Evolutionary conservation across 2,888 invertebrate genomes (phyloP), one percentile per base, ranked within the genome.

Genomic region (Antheraea assamensis): DNA sequence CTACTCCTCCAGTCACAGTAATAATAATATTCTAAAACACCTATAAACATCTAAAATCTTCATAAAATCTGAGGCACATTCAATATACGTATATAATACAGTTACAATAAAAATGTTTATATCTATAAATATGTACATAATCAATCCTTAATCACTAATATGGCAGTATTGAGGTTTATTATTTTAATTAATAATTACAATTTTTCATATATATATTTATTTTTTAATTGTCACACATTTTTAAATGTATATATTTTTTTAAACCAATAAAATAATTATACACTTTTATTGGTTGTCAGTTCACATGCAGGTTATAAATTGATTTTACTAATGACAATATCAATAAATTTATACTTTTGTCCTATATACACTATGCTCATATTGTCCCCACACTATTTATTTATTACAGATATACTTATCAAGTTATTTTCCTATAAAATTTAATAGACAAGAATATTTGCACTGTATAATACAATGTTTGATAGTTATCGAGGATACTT

Each of bases 61-160:
- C 86, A 91, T 91, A 92, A 92, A 92, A 89, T 92, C 89, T 89
- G 92, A 93, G 93, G 93, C 93, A 94, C 94, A 90, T 93, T 90
- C 87, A 91, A 90, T 90, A 91, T 93, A 92, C 90, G 92, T 92
- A 82, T 81, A 76, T 81, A 76, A 83, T 85, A 88, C 83, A 88
- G 79, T 87, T 74, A 75, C 80, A 81, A 81, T 81, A 81, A 77
- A 42, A 80, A 78, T 79, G 86, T 83, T 83, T 83, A 76, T 21
- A 80, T 85, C 79, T 83, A 83, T 81, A 77, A 80, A 82, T 91
- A 90, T 90, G 85, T 93, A 93, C 92, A 92, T 75, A 83, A 81
- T 70, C 35, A 82, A 79, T 75, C 85, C 78, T 86, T 82, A 87
- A 81, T 89, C 72, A 71, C 91, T 94, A 94, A 86, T 94, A 94